phyloP scores from a whole-genome alignment of 2,113 vertebrate genomes.

The Chlorocebus sabaeus region DNA sequence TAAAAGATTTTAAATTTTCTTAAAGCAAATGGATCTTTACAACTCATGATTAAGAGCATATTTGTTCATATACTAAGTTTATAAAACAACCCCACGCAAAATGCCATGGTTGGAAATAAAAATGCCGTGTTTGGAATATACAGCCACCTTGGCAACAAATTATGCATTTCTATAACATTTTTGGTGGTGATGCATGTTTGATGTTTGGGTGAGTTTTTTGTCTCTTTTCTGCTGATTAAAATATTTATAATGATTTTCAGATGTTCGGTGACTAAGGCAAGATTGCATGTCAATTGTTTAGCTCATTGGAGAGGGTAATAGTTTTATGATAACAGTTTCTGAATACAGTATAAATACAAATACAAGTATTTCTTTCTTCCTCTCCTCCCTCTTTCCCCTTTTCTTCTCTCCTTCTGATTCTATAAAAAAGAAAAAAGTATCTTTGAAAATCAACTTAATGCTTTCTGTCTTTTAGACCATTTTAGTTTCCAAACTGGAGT shows the following conservation, averaged over 20 bases:
- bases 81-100: not conserved
- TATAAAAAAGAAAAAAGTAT: not conserved
- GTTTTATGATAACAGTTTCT: not conserved
- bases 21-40: not conserved
- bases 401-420: not conserved
- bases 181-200: not conserved
- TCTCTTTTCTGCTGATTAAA: constrained; percentile 40
- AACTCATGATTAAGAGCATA: not conserved
- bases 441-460: not conserved
- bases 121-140: not conserved
- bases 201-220: not conserved
- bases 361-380: not conserved
- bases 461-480: not conserved
- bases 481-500: not conserved
- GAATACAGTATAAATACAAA: constrained; percentile 26
- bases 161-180: not conserved
- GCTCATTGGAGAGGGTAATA: constrained; percentile 17
- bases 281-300: not conserved
- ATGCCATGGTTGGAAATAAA: not conserved
- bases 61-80: not conserved
- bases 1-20: not conserved
- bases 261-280: constrained; percentile 19
- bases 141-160: not conserved
- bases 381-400: not conserved
- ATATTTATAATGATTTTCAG: constrained; percentile 55